Evolutionary conservation across 23 tunicate genomes (phyloP).

Genomic region (Trididemnum nubilum): DNA sequence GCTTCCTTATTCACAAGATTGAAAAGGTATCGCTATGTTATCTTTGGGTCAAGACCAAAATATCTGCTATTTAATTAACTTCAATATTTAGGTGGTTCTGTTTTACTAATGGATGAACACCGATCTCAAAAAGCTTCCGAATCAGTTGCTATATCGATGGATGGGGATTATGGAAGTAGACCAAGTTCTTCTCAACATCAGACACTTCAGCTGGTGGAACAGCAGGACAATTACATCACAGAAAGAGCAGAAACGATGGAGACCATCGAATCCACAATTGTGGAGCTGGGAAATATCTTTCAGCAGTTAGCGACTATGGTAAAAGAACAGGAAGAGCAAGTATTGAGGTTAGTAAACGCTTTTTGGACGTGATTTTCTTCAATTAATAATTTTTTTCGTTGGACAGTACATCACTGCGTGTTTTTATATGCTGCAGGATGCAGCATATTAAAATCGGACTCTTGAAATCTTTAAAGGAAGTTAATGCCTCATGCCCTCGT

Average conservation of each 20-base stretch:
- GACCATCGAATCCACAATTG: constrained; percentile 92
- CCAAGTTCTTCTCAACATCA: constrained; percentile 41
- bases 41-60: too few relatives aligned
- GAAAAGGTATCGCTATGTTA: too few relatives aligned
- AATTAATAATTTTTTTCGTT: too few relatives aligned
- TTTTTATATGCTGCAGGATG: too few relatives aligned
- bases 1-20: too few relatives aligned
- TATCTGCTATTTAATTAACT: too few relatives aligned
- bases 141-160: constrained; percentile 74
- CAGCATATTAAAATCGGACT: too few relatives aligned
- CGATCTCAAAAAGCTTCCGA: constrained; percentile 43
- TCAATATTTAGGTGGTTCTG: constrained; percentile 60
- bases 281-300: constrained; percentile 91
- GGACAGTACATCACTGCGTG: too few relatives aligned
- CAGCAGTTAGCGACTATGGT: constrained; percentile 95
- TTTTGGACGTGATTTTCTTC: too few relatives aligned
- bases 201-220: constrained; percentile 75
- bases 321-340: constrained; percentile 96
- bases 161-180: constrained; percentile 23
- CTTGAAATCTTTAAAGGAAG: too few relatives aligned
- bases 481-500: too few relatives aligned
- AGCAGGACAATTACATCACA: constrained; percentile 82
- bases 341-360: constrained; percentile 75
- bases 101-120: constrained; percentile 86
- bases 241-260: constrained; percentile 98